phyloP scores from a whole-genome alignment of 2,888 invertebrate species.

The Tetranychus piercei region DNA sequence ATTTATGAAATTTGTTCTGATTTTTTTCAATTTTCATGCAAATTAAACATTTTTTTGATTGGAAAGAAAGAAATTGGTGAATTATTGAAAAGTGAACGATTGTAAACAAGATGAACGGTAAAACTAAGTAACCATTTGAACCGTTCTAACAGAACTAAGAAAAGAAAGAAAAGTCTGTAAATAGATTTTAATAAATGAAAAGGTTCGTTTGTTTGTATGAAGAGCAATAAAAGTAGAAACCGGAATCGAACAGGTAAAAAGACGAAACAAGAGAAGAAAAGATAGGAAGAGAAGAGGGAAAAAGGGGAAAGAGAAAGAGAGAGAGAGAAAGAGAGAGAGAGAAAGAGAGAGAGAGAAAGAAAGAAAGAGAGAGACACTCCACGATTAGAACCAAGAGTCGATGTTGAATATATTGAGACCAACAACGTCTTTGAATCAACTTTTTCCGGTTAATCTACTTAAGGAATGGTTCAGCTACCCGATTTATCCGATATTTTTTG shows the following conservation, averaged over 20 bases:
- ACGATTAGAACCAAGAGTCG: background rate
- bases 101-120: background rate
- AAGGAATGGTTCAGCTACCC: background rate
- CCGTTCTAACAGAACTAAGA: too few species aligned
- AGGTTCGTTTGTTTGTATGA: background rate
- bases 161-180: background rate
- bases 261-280: background rate
- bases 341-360: background rate
- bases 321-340: background rate
- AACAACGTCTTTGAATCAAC: background rate
- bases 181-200: background rate
- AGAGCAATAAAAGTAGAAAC: background rate
- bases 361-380: background rate
- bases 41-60: too few species aligned
- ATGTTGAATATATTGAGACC: background rate
- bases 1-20: too few species aligned
- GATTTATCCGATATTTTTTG: background rate
- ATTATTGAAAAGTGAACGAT: constrained; percentile 5
- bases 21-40: too few species aligned
- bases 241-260: background rate
- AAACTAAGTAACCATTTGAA: too few species aligned
- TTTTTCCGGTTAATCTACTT: background rate
- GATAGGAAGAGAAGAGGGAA: background rate
- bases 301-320: background rate
- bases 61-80: constrained; percentile 10